A percentile compares a stretch with the other conserved stretches of the same genome.
These are phyloP conservation scores for Maccullochella peelii DNA, from an alignment of 2,113 vertebrate genomes.

Conservation along the genomic window DNA sequence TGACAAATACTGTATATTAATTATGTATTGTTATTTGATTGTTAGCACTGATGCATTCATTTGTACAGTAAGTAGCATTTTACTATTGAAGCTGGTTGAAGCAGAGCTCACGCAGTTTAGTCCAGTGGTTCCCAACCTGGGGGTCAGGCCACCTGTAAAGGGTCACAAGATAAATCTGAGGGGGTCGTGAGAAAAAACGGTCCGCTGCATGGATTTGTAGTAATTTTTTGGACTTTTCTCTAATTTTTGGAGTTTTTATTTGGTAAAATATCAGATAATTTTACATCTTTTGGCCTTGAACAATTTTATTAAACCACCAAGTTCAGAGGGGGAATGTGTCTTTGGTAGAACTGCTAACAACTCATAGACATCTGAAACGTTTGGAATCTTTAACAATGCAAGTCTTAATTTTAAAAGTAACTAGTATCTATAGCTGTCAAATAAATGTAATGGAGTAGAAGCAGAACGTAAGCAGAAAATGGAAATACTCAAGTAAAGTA, in stretches of 20 bases:
- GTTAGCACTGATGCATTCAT: too few species aligned
- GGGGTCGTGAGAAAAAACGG: not conserved
- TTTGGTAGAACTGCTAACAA: not conserved
- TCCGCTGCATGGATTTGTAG: not conserved
- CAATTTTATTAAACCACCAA: not conserved
- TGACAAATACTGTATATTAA: not conserved
- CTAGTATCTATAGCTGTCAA: not conserved
- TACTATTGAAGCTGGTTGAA: too few species aligned
- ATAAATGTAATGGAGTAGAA: not conserved
- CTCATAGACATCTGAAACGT: not conserved
- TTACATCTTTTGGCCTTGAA: not conserved
- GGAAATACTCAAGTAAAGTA: not conserved
- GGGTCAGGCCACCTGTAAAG: not conserved
- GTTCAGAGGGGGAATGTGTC: not conserved
- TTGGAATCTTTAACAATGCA: not conserved
- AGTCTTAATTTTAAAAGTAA: not conserved
- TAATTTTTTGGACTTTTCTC: not conserved
- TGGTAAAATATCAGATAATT: fast-evolving
- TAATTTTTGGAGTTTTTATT: not conserved
- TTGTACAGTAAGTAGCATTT: too few species aligned
- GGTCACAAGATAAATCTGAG: not conserved
- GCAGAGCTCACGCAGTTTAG: too few species aligned
- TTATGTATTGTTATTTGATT: too few species aligned
- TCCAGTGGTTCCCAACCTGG: not conserved
- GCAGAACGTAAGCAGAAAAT: not conserved